Conservation (phyloP, 2,113 vertebrate genomes). For the Probosciger aterrimus region DNA sequence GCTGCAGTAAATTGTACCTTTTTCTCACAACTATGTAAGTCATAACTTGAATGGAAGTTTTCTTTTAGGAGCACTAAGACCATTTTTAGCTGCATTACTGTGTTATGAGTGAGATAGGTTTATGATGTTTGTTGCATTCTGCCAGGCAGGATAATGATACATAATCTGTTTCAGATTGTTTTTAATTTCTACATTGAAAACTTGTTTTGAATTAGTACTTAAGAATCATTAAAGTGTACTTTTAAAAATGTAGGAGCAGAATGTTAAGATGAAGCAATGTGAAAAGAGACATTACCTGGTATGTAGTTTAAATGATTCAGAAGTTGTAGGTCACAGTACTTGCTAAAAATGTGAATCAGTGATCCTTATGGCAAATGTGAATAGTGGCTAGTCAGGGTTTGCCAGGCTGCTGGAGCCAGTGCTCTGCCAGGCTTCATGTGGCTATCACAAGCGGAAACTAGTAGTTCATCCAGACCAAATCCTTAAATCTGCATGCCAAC, state of each 20-base stretch:
- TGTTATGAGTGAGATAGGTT: background rate
- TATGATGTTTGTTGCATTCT: background rate
- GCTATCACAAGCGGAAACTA: background rate
- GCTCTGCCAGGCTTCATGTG: background rate
- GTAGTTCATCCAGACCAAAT: background rate
- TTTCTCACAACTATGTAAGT: background rate
- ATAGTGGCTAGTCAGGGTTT: background rate
- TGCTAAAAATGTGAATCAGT: background rate
- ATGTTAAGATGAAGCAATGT: background rate
- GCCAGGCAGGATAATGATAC: background rate
- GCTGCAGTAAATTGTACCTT: constrained; percentile 14
- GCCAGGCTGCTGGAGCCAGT: background rate
- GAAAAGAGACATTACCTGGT: background rate
- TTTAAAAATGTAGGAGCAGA: background rate
- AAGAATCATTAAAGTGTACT: background rate
- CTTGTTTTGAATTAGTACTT: constrained; percentile 13
- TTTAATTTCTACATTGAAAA: constrained; percentile 28
- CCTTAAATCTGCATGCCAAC: background rate
- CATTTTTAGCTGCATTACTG: background rate
- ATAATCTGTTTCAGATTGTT: constrained; percentile 28
- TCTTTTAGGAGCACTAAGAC: background rate
- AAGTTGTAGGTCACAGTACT: background rate
- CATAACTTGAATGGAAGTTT: background rate
- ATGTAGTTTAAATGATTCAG: background rate
- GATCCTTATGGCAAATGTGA: background rate